Evolutionary conservation across 2,113 vertebrate genomes (phyloP), one percentile per base, ranked within the genome.

Genomic region (Orcinus orca): DNA sequence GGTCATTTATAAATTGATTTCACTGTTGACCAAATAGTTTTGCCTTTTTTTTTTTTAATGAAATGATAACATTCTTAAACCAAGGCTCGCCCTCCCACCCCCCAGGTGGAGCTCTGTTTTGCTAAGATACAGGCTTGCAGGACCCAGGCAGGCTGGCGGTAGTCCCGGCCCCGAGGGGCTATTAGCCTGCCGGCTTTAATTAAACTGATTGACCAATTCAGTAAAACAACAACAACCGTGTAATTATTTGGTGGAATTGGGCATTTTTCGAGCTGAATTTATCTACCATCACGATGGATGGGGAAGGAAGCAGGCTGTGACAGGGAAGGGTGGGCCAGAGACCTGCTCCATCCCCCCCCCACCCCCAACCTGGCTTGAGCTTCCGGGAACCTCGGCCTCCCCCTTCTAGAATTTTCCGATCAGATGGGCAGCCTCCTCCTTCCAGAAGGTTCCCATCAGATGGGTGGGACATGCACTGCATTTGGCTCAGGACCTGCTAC

Each of bases 31-130:
- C 84, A 67, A 12, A 79, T 25, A 41, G 38, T 67, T 88, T 60
- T 29, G 53, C 55, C 77, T 36, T 83, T 93, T 65, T 62, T 62
- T 65, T 29, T 29, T 92, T 44, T 21, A 21, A 63, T 53, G 81
- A 95, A 73, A 76, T 8, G 36, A 10, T 62, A 36, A 82, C 13
- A 38, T 90, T 87, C 58, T 60, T 36, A 90, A 84, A 33, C 83
- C 63, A 25, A 84, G 44, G 20, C 21, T 33, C 29, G 17, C 18
- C 8, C 38, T 18, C 31, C 62, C 18, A 1, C 31, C 25, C 25
- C 38, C 67, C 53, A 36, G 47, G 79, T 6, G 17, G 29, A 25
- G 77, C 29, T 74, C 36, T 83, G 83, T 44, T 41, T 67, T 85
- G 73, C 79, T 31, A 21, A 87, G 50, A 62, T 20, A 4, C 6